phyloP scores from a whole-genome alignment of 2,888 invertebrate species.

The Tenthredo distinguenda region DNA sequence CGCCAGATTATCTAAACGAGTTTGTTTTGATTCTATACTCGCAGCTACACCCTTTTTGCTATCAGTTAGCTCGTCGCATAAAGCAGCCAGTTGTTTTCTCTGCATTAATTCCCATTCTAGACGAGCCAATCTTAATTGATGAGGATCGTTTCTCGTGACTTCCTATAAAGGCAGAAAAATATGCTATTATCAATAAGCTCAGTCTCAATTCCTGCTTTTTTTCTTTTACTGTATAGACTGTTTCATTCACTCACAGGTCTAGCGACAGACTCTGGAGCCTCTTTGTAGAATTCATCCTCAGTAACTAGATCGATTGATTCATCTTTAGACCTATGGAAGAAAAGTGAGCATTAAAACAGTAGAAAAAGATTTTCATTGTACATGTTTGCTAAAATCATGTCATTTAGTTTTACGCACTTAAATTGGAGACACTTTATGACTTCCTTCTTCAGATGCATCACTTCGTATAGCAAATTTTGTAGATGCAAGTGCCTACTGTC shows the following conservation, averaged over 20 bases:
- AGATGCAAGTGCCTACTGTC: conserved; percentile 94
- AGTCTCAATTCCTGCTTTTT: not conserved
- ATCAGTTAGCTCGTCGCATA: conserved; percentile 87
- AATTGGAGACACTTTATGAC: conserved; percentile 97
- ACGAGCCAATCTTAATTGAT: conserved; percentile 90
- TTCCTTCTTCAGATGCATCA: conserved; percentile 95
- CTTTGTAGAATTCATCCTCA: conserved; percentile 89
- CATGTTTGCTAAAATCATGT: not conserved
- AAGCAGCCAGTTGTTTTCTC: conserved; percentile 89
- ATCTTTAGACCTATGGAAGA: conserved; percentile 88
- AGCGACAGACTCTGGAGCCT: conserved; percentile 87
- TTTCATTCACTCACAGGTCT: conserved; percentile 81
- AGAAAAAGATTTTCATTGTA: not conserved
- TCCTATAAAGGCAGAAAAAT: conserved; percentile 79
- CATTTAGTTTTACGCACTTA: conserved; percentile 81
- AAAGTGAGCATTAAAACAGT: not conserved
- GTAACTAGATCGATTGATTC: conserved; percentile 94
- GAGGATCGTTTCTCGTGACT: conserved; percentile 85
- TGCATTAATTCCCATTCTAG: conserved; percentile 95
- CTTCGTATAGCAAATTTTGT: conserved; percentile 96
- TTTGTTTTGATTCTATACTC: conserved; percentile 87
- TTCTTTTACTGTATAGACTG: not conserved
- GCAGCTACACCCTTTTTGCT: conserved; percentile 88
- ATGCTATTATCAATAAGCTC: not conserved
- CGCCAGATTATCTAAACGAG: conserved; percentile 89